phyloP scores from a whole-genome alignment of 2,797 vertebrate genomes.

The Sebastes aleutianus region DNA sequence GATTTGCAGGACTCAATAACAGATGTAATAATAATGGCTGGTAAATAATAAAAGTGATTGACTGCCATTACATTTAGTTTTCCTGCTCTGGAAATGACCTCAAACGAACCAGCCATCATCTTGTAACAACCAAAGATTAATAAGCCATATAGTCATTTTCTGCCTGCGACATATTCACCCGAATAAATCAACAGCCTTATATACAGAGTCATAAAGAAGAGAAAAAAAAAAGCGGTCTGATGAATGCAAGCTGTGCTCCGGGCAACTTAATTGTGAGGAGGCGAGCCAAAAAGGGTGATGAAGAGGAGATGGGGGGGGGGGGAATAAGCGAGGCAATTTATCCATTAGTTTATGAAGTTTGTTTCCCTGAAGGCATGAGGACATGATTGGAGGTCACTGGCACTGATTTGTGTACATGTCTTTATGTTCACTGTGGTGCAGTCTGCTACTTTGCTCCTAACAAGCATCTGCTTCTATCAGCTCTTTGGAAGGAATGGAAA shows the following conservation, averaged over 20 bases:
- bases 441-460: not conserved
- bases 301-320: not conserved
- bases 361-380: conserved; percentile 53
- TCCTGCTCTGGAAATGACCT: not conserved
- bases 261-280: conserved; percentile 42
- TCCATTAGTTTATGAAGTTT: conserved; percentile 60
- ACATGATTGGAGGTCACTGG: conserved; percentile 64
- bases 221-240: conserved; percentile 15
- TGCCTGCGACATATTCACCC: conserved; percentile 2
- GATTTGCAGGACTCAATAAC: not conserved
- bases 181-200: conserved; percentile 50
- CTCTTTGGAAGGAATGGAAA: not conserved
- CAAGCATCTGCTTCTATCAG: not conserved
- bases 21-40: not conserved
- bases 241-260: conserved; percentile 34
- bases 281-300: not conserved
- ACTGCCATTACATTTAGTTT: not conserved
- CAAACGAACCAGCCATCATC: not conserved
- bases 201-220: conserved; percentile 23
- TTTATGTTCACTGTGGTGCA: not conserved
- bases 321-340: conserved; percentile 3
- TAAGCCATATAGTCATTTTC: not conserved
- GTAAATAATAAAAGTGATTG: not conserved
- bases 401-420: conserved; percentile 27
- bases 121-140: not conserved